These are phyloP conservation scores for Temnothorax nylanderi DNA, from an alignment of 1,140 invertebrate genomes.

Conservation along the genomic window DNA sequence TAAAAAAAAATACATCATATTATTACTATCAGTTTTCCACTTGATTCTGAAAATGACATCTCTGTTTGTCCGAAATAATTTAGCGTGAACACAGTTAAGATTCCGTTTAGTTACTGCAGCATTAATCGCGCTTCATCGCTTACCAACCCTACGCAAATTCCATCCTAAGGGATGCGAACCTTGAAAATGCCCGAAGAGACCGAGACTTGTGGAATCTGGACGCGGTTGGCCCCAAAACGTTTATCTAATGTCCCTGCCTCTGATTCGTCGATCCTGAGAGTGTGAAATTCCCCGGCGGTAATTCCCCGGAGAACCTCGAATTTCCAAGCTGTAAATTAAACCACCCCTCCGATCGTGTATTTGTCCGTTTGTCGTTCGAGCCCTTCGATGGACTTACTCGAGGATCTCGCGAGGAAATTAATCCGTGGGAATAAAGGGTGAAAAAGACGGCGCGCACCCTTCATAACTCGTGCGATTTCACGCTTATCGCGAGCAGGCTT, in stretches of 20 bases:
- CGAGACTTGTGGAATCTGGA: conserved; percentile 69
- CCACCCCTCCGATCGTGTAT: conserved; percentile 64
- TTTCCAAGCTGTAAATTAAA: conserved; percentile 72
- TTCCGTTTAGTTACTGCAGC: not conserved
- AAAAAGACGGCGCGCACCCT: conserved; percentile 20
- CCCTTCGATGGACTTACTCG: conserved; percentile 20
- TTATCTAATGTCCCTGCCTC: conserved; percentile 71
- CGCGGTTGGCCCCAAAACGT: conserved; percentile 69
- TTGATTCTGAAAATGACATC: not conserved
- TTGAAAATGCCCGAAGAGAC: conserved; percentile 62
- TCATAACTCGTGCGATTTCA: conserved; percentile 22
- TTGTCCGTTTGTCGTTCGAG: conserved; percentile 59
- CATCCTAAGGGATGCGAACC: conserved; percentile 46
- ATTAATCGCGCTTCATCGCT: conserved; percentile 38
- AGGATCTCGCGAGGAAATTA: conserved; percentile 42
- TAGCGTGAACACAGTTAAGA: not conserved
- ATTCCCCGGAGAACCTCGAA: conserved; percentile 68
- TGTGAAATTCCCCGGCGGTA: conserved; percentile 73
- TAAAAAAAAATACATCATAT: not conserved
- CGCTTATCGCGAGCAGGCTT: not conserved
- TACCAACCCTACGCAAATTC: conserved; percentile 30
- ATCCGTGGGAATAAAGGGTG: conserved; percentile 1
- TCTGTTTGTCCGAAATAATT: not conserved
- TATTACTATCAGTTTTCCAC: not conserved
- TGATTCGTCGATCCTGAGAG: conserved; percentile 65